Evolutionary conservation across 2,888 invertebrate species (phyloP), one percentile per base, ranked within the genome.

Genomic region (Cinara cedri): DNA sequence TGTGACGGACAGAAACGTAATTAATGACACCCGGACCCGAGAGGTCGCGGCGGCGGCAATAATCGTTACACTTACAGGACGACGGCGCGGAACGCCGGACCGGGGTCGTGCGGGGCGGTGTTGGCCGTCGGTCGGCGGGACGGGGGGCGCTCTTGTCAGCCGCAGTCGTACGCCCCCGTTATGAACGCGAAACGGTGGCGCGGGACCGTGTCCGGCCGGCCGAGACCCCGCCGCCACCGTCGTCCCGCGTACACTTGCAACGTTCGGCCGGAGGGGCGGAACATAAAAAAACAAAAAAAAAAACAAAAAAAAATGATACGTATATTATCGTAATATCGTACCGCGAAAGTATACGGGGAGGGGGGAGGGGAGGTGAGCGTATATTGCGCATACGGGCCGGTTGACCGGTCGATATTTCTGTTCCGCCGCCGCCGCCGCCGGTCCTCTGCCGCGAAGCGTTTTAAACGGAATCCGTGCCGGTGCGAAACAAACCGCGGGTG

Each of bases 1-100:
- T 78, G 78, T 78, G 78, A 78, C 60, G 78, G 78, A 78, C 78
- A 70, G 78, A 46, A 60, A 70, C 51, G 49, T 78, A 78, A 78
- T 78, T 78, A 78, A 78, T 70, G 68, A 78, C 60, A 60, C 21
- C 21, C 16, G 49, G 49, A 60, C 19, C 19, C 13, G 34, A n/a
- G n/a, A n/a, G 8, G 34, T 11, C n/a, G 54, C 24, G 46, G 51
- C 42, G 34, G 46, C 19, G 24, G 16, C 46, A 76, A 76, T 76
- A 76, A 76, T 76, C 57, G 68, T 76, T 76, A 68, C 68, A 68
- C 66, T 68, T 60, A 70, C 42, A 21, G 60, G 42, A 21, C 24
- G 11, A n/a, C 42, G 51, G 6, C n/a, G 34, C 13, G 13, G 42
- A n/a, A 11, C 13, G 16, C 2, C 13, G 10, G 51, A 21, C n/a